A percentile compares a stretch with the other conserved stretches of the same genome.
Conservation (phyloP, 2,888 invertebrate genomes). For the Tridacna gigas region DNA sequence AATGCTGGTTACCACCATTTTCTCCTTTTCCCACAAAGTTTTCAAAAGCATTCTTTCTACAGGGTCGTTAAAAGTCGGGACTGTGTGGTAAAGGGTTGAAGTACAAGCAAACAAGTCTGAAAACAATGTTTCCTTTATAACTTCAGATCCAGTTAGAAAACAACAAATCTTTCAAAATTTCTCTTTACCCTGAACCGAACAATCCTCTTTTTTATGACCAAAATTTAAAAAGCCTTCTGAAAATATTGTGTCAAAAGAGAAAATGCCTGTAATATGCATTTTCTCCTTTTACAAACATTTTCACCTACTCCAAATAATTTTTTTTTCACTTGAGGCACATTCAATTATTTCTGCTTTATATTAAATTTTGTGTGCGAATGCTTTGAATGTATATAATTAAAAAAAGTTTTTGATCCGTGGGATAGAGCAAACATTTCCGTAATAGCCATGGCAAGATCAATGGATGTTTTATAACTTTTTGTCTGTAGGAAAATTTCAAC, state of each 20-base stretch:
- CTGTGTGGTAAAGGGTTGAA: not conserved
- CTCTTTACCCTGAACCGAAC: not conserved
- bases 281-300: not conserved
- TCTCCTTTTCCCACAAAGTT: too few species aligned
- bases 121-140: not conserved
- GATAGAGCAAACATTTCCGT: too few species aligned
- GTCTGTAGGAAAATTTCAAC: too few species aligned
- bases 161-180: not conserved
- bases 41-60: too few species aligned
- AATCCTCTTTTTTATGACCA: not conserved
- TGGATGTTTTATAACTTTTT: too few species aligned
- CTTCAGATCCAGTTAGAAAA: not conserved
- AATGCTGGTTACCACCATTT: too few species aligned
- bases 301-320: not conserved
- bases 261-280: not conserved
- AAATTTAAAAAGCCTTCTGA: not conserved
- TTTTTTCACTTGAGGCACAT: not conserved
- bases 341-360: too few species aligned
- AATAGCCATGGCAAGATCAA: too few species aligned
- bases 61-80: too few species aligned
- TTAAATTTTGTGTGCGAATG: too few species aligned
- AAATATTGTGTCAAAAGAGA: not conserved
- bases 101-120: not conserved
- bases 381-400: too few species aligned
- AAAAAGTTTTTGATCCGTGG: too few species aligned